A percentile compares a stretch with the other conserved stretches of the same genome.
Evolutionary conservation across 2,797 vertebrate species (phyloP).

Genomic region (Lophius americanus): DNA sequence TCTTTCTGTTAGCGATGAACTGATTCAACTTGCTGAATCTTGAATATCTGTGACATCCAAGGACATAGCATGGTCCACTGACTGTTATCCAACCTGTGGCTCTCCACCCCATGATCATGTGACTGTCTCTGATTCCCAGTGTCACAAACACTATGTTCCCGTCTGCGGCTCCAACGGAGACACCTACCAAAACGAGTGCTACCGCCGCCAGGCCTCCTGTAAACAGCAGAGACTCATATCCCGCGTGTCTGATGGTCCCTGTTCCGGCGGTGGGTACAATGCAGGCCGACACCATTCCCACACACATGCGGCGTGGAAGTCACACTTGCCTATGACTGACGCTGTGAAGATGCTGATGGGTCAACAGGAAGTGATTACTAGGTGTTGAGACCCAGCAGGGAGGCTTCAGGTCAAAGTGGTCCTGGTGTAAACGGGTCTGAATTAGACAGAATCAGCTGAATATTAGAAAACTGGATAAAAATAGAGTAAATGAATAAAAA

Average conservation of each 20-base stretch:
- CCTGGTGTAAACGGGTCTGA: too few relatives aligned
- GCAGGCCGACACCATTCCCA: neutral
- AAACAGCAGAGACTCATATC: slow-evolving; percentile 93
- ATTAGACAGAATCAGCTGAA: too few relatives aligned
- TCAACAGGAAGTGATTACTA: too few relatives aligned
- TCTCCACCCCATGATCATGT: slow-evolving; percentile 2
- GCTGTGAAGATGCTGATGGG: too few relatives aligned
- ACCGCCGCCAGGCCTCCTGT: slow-evolving; percentile 92
- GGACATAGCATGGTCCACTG: too few relatives aligned
- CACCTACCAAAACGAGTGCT: slow-evolving; percentile 97
- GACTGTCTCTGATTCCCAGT: slow-evolving; percentile 79
- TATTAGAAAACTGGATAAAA: too few relatives aligned
- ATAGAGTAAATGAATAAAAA: too few relatives aligned
- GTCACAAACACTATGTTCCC: slow-evolving; percentile 92
- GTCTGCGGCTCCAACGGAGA: slow-evolving; percentile 97
- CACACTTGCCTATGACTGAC: neutral
- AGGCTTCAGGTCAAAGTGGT: too few relatives aligned
- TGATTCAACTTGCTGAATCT: too few relatives aligned
- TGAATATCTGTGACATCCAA: too few relatives aligned
- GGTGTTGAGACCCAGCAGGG: too few relatives aligned
- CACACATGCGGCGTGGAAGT: neutral
- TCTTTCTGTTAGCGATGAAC: too few relatives aligned
- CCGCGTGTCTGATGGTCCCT: slow-evolving; percentile 87
- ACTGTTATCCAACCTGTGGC: neutral
- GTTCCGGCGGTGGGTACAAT: slow-evolving; percentile 87